Conservation (phyloP, 2,113 vertebrate genomes). For the Gopherus flavomarginatus region DNA sequence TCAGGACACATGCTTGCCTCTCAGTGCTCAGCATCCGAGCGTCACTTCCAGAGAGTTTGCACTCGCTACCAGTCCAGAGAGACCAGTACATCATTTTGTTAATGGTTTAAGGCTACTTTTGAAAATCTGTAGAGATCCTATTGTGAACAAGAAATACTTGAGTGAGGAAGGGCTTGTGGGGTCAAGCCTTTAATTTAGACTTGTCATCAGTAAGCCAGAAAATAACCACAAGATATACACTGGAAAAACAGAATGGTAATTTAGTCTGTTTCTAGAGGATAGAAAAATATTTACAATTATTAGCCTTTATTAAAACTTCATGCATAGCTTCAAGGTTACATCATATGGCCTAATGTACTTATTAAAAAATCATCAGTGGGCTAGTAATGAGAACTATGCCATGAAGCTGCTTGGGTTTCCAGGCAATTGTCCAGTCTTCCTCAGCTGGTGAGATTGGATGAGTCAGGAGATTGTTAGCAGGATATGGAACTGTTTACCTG, state of each 20-base stretch:
- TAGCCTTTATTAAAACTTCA: not conserved
- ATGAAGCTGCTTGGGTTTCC: not conserved
- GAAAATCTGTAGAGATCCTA: not conserved
- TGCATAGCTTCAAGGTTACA: not conserved
- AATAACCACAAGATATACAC: constrained; percentile 12
- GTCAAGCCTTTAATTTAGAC: not conserved
- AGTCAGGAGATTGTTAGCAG: constrained; percentile 62
- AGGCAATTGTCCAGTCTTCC: constrained; percentile 52
- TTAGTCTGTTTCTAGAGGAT: constrained; percentile 29
- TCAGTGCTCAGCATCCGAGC: constrained; percentile 14
- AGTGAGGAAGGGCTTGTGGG: not conserved
- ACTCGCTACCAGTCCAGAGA: not conserved
- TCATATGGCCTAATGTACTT: not conserved
- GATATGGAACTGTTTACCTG: constrained; percentile 70
- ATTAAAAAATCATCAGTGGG: not conserved
- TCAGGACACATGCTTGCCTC: not conserved
- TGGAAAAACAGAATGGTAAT: constrained; percentile 3
- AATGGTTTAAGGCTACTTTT: not conserved
- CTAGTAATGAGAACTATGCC: not conserved
- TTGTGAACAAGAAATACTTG: not conserved
- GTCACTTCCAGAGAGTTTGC: constrained; percentile 22
- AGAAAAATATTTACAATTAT: not conserved
- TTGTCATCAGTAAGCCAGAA: constrained; percentile 1
- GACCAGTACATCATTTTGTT: not conserved
- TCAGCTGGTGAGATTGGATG: constrained; percentile 62